Base-by-base conservation (phyloP, 2,888 invertebrate genomes). In the Campoplex capitator region DNA sequence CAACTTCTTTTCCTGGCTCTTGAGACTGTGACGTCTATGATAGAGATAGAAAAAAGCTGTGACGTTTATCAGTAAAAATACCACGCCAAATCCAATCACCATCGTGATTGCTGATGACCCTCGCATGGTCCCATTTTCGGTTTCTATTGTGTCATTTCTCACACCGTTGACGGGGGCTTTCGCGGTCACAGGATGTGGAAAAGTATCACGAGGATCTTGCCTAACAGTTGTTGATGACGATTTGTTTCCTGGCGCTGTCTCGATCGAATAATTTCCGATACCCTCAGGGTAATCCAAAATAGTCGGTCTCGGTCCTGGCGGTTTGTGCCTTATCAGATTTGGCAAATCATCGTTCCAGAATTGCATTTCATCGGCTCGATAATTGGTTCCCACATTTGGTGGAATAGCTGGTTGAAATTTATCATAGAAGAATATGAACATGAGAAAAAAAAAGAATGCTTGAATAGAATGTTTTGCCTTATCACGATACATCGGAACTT, bases 321-420 rank as follows among this genome's bases (percentile, higher is more conserved):
- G 92, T 51, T 90, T 90, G 90, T 95, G 95, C 89, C 95, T 95
- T 90, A 96, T 96, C 91, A 97, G 95, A 89, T 96, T 96, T 0
- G 98, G 98, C 73, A 99, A 95, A 62, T 96, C 96, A 80, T 98
- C 96, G 89, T 97, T 97, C 99, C 99, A 99, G 92, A 97, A 98
- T 70, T 96, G 96, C 92, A 98, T 97, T 92, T 97, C 97, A 88
- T 96, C 96, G 8, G 96, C 95, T 62, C 98, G 96, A 94, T 98
- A 99, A 89, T 97, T 96, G 86, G 96, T 96, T 83, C 96, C 96
- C 62, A 97, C 95, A 62, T 95, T 96, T 0, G 98, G 97, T 3
- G 98, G 97, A 88, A 97, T 96, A 84, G 97, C 98, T 97, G 95
- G 28, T 94, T 95, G 86, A 78, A 85, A 65, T n/a, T 28, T 42